Base-by-base conservation (phyloP, 2,797 vertebrate species). In the Falco concolor region DNA sequence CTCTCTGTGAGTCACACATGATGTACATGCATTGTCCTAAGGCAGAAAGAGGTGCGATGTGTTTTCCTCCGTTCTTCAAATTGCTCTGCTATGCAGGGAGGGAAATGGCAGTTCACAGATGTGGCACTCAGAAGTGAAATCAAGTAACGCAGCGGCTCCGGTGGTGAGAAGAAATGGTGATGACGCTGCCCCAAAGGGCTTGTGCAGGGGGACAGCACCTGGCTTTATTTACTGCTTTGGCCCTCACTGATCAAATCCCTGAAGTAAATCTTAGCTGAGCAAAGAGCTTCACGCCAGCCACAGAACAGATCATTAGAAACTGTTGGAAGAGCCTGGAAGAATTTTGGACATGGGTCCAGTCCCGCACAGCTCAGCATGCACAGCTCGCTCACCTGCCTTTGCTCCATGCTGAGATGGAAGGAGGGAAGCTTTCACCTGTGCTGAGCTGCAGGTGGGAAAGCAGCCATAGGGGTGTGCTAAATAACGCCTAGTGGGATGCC, bases 101-200 rank as follows among this genome's bases (percentile, higher is more conserved):
- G 50, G 44, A 34, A 34, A 32, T 1, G 3, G 28, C 38, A 6
- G 15, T 14, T 30, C 7, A 32, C 8, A 13, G 30, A 6, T 0
- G 11, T 1, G 56, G 23, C 0, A 0, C 49, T 27, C 16, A 0
- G 24, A 50, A 40, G 40, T 0, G 18, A 42, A 20, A 22, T 13
- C 1, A 19, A 44, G 52, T 1, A 10, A 22, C 0, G 3, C 9
- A 1, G 65, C 42, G 10, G 42, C 47, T 40, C 47, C 5, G 0
- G 27, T 23, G 4, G 13, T 7, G 7, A 52, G 61, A 8, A 36
- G 34, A 7, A 17, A 8, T 2, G 9, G 24, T 6, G 61, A 30
- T 0, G 2, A 16, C 0, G 7, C 12, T 8, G 13, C 30, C 67
- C 67, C 67, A 0, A 5, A 32, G 65, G 72, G 40, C 38, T 42